A percentile compares a stretch with the other conserved stretches of the same genome.
Evolutionary conservation across 1,140 invertebrate genomes (phyloP).

Genomic region (Chelonus insularis): DNA sequence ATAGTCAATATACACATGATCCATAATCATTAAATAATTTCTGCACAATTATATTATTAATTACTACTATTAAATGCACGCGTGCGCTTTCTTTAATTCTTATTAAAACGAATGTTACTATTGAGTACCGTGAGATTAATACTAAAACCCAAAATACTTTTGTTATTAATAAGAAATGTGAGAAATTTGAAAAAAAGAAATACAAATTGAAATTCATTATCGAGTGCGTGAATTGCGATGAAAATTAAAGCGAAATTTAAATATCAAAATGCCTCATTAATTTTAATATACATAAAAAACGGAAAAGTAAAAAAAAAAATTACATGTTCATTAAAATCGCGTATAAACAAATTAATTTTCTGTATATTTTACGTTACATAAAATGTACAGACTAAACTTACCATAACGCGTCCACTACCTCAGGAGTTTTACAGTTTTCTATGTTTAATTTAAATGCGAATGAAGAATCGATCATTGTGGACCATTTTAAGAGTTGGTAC

Average conservation of each 20-base stretch:
- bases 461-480: conserved; percentile 12
- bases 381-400: conserved; percentile 5
- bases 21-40: conserved; percentile 1
- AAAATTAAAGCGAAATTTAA: not conserved
- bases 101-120: not conserved
- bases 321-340: too few relatives aligned
- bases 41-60: conserved; percentile 3
- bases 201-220: not conserved
- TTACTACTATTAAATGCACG: conserved; percentile 9
- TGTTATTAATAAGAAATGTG: conserved; percentile 16
- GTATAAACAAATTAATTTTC: too few relatives aligned
- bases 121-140: conserved; percentile 40
- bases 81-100: conserved; percentile 25
- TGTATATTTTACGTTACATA: not conserved
- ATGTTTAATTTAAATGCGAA: not conserved
- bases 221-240: not conserved
- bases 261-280: too few relatives aligned
- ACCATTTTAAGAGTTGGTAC: too few relatives aligned
- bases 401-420: conserved; percentile 29
- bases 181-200: too few relatives aligned
- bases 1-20: conserved; percentile 20
- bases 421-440: conserved; percentile 24
- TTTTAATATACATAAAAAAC: too few relatives aligned
- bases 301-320: too few relatives aligned
- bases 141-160: conserved; percentile 56